These are phyloP conservation scores for Channa maculata DNA, from an alignment of 2,113 vertebrate genomes.

Conservation along the genomic window DNA sequence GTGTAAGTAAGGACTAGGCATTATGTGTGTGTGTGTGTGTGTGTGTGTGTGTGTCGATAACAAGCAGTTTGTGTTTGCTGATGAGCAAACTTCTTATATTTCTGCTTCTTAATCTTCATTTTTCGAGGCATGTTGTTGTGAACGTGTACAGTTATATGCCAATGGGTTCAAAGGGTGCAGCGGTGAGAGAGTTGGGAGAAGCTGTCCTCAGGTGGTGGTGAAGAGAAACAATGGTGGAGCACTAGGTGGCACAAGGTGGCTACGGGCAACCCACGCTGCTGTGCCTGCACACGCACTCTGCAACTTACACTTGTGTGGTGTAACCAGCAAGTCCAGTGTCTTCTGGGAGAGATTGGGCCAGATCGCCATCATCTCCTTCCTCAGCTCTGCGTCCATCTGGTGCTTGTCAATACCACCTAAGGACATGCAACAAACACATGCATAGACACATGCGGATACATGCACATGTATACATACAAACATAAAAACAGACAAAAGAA, in stretches of 20 bases:
- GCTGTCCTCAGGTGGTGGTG: conserved; percentile 77
- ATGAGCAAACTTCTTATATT: neutral
- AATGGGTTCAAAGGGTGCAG: conserved; percentile 81
- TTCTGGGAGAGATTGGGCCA: conserved; percentile 98
- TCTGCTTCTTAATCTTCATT: neutral
- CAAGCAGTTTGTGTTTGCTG: neutral
- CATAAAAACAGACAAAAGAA: conserved; percentile 55
- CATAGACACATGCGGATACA: conserved; percentile 28
- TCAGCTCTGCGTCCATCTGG: conserved; percentile 94
- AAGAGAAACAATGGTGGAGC: conserved; percentile 66
- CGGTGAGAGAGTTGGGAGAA: conserved; percentile 74
- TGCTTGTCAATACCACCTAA: conserved; percentile 94
- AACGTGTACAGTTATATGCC: conserved; percentile 38
- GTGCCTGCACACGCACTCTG: conserved; percentile 58
- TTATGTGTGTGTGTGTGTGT: neutral
- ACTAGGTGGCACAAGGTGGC: conserved; percentile 49
- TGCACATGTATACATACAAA: conserved; percentile 58
- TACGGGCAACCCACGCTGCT: conserved; percentile 41
- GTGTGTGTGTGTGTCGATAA: neutral
- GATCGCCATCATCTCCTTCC: conserved; percentile 99
- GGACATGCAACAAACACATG: conserved; percentile 36
- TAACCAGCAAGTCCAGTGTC: conserved; percentile 93
- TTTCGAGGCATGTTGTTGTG: conserved; percentile 16
- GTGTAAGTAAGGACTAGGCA: neutral
- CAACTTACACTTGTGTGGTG: conserved; percentile 95